These are phyloP conservation scores for Coregonus ussuriensis DNA, from an alignment of 2,797 vertebrate genomes.

Conservation along the genomic window DNA sequence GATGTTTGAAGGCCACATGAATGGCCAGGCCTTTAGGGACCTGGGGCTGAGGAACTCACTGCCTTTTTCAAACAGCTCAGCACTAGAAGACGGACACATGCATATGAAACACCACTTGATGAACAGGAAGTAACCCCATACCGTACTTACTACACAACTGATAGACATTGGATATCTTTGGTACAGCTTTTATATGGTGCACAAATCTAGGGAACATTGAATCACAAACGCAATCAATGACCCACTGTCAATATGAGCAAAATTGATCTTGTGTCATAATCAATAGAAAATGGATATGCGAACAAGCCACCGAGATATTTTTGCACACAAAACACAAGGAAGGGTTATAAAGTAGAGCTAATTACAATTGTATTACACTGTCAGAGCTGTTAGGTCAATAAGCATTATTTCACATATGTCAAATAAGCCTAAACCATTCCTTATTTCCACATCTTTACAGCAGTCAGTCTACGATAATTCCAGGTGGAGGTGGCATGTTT, in stretches of 20 bases:
- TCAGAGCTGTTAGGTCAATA: conserved; percentile 38
- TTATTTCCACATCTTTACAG: conserved; percentile 49
- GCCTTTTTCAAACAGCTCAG: conserved; percentile 9
- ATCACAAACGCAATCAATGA: neutral
- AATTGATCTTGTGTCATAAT: neutral
- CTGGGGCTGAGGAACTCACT: conserved; percentile 24
- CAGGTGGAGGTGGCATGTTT: conserved; percentile 59
- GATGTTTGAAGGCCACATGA: conserved; percentile 18
- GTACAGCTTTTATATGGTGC: neutral
- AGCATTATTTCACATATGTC: conserved; percentile 39
- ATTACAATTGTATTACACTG: neutral
- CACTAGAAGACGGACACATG: neutral
- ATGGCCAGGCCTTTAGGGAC: conserved; percentile 16
- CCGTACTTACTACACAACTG: neutral
- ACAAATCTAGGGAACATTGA: neutral
- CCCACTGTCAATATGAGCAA: neutral
- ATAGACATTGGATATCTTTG: neutral
- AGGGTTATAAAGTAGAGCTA: neutral
- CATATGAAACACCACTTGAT: conserved; percentile 4
- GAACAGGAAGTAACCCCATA: conserved; percentile 20
- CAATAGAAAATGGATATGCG: neutral
- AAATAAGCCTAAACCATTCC: conserved; percentile 30
- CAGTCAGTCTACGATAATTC: conserved; percentile 43
- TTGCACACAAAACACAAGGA: neutral
- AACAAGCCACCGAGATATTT: neutral